Conservation (phyloP, 2,888 invertebrate genomes). For the Parnassius orleans region DNA sequence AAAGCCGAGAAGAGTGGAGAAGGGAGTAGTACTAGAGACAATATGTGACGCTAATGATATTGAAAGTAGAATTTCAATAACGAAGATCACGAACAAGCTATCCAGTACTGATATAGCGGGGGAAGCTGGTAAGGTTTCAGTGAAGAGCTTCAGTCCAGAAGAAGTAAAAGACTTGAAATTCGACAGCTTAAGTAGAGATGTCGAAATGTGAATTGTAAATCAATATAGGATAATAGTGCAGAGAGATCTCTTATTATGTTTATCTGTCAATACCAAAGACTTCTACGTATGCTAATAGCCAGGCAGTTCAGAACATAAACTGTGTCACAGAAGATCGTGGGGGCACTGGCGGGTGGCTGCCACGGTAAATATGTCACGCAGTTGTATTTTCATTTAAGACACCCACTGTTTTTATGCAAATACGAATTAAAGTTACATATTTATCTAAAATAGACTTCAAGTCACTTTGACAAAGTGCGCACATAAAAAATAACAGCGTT, state of each 20-base stretch:
- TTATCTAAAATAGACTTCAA: too few species aligned
- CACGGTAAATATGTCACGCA: too few species aligned
- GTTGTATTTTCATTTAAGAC: too few species aligned
- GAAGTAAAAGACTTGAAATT: slow-evolving; percentile 68
- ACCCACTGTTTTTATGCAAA: too few species aligned
- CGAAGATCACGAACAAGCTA: slow-evolving; percentile 74
- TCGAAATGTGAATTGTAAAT: slow-evolving; percentile 61
- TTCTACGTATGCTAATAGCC: too few species aligned
- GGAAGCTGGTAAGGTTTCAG: slow-evolving; percentile 49
- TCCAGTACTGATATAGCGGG: slow-evolving; percentile 64
- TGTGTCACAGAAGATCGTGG: too few species aligned
- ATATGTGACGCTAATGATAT: slow-evolving; percentile 70
- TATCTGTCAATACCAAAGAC: too few species aligned
- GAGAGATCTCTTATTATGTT: neutral
- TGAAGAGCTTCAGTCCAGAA: slow-evolving; percentile 68
- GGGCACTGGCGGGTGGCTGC: too few species aligned
- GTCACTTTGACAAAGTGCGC: too few species aligned
- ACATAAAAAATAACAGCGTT: too few species aligned
- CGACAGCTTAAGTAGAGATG: slow-evolving; percentile 60
- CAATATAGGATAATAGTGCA: neutral
- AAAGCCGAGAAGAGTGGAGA: slow-evolving; percentile 67
- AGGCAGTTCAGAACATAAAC: too few species aligned
- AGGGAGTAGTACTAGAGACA: slow-evolving; percentile 61
- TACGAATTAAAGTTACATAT: too few species aligned
- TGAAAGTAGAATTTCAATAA: slow-evolving; percentile 76